Evolutionary conservation across 2,888 invertebrate species (phyloP).

Genomic region (Eutolmus rufibarbis): DNA sequence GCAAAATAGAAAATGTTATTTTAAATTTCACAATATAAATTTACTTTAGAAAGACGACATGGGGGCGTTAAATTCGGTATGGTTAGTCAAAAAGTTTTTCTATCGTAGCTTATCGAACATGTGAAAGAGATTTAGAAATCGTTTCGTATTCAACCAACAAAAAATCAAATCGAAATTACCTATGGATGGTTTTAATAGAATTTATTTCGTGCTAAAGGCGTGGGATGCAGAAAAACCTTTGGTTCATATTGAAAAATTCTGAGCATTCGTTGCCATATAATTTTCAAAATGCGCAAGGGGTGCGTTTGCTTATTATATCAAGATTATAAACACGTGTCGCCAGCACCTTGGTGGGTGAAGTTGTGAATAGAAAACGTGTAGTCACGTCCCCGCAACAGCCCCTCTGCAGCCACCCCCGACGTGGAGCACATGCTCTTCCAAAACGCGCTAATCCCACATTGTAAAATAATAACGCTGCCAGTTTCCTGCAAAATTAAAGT

Average conservation of each 20-base stretch:
- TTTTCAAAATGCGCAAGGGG: background rate
- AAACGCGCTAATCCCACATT: background rate
- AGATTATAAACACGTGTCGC: background rate
- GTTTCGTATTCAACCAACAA: background rate
- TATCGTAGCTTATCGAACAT: background rate
- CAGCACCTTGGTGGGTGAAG: background rate
- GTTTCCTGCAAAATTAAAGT: background rate
- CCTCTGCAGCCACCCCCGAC: background rate
- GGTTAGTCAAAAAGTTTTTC: background rate
- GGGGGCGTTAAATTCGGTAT: too few species aligned
- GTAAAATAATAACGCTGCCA: background rate
- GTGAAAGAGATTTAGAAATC: too few species aligned
- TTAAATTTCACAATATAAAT: too few species aligned
- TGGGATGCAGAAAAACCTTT: background rate
- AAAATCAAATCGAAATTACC: background rate
- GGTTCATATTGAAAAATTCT: background rate
- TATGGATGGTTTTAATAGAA: background rate
- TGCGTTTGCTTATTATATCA: background rate
- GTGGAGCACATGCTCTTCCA: background rate
- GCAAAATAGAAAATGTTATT: too few species aligned
- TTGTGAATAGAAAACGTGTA: background rate
- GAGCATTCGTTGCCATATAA: background rate
- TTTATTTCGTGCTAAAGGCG: background rate
- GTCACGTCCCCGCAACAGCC: background rate
- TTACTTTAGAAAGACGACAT: too few species aligned